These are phyloP conservation scores for Condylostylus longicornis DNA, from an alignment of 1,140 invertebrate genomes.

Conservation along the genomic window DNA sequence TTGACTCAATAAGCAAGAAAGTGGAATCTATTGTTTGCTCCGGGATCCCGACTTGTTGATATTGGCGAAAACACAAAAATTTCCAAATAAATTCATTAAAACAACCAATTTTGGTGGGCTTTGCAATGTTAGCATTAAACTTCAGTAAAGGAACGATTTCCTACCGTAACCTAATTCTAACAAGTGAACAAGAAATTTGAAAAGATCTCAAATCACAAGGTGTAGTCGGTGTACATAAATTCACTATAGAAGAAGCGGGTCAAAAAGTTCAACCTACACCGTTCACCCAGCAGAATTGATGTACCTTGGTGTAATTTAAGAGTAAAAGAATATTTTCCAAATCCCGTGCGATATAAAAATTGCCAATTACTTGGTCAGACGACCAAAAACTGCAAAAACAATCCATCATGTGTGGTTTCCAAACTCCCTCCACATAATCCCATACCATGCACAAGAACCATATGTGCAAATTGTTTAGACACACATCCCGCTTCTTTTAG, in stretches of 20 bases:
- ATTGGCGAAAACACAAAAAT: too few species aligned
- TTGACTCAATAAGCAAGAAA: too few species aligned
- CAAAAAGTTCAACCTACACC: neutral
- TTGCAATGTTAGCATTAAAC: too few species aligned
- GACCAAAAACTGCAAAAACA: conserved; percentile 1
- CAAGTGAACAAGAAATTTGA: neutral
- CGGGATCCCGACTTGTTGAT: too few species aligned
- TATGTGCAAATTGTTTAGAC: conserved; percentile 1
- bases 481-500: neutral
- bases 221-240: too few species aligned
- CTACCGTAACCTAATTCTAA: neutral
- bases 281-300: neutral
- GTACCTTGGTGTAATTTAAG: neutral
- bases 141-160: conserved; percentile 1
- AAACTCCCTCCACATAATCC: neutral
- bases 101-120: too few species aligned
- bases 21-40: too few species aligned
- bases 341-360: conserved; percentile 1
- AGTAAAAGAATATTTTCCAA: conserved; percentile 1
- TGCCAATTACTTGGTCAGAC: conserved; percentile 3
- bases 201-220: neutral
- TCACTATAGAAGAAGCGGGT: too few species aligned
- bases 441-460: neutral
- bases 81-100: too few species aligned
- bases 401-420: neutral